phyloP scores from a whole-genome alignment of 2,797 vertebrate species.

The Pachyuromys duprasi region DNA sequence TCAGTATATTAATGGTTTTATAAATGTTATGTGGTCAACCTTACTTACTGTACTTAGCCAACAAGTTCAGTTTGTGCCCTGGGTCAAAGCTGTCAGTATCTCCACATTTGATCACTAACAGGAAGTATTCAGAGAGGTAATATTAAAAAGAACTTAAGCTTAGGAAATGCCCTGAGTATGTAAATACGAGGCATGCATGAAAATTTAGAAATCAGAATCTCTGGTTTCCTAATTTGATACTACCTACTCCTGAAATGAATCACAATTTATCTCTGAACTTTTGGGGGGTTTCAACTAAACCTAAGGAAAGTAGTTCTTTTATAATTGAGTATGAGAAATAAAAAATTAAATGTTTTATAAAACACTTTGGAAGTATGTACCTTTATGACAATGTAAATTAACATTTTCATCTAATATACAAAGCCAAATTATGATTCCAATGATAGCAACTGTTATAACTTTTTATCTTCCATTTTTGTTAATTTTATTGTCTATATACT shows the following conservation, averaged over 20 bases:
- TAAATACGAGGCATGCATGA: not conserved
- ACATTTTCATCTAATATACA: not conserved
- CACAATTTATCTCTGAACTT: constrained; percentile 10
- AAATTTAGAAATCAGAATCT: constrained; percentile 21
- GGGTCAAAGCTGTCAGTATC: not conserved
- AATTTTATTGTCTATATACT: constrained; percentile 14
- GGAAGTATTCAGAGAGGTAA: not conserved
- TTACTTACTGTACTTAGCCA: constrained; percentile 21
- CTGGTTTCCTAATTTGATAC: not conserved
- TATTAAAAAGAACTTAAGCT: constrained; percentile 3
- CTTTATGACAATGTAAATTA: constrained; percentile 1
- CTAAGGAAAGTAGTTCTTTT: constrained; percentile 26
- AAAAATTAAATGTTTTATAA: constrained; percentile 29
- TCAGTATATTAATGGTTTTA: not conserved
- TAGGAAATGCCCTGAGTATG: not conserved
- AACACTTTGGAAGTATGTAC: constrained; percentile 42
- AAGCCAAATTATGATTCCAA: not conserved
- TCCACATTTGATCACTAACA: constrained; percentile 17
- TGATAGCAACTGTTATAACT: not conserved
- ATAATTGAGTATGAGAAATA: constrained; percentile 4
- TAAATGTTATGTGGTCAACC: not conserved
- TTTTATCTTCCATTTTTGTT: constrained; percentile 24
- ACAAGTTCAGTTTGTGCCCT: not conserved
- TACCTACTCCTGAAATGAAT: constrained; percentile 9
- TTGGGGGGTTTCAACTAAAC: constrained; percentile 21